A percentile compares a stretch with the other conserved stretches of the same genome.
These are phyloP conservation scores for Steinernema feltiae DNA, from an alignment of 1,140 invertebrate species.

Conservation along the genomic window DNA sequence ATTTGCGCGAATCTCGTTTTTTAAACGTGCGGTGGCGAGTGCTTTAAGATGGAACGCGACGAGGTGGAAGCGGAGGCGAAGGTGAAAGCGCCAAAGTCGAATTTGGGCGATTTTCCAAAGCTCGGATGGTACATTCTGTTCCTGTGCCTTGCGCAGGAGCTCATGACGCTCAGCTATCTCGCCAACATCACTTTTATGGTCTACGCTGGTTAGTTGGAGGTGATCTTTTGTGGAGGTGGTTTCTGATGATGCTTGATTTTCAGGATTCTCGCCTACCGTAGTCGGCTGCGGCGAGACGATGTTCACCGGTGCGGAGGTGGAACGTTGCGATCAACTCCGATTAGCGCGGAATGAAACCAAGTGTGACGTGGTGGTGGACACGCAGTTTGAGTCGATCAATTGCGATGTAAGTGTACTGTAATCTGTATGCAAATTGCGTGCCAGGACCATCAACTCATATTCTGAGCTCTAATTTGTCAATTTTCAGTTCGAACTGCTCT, in stretches of 20 bases:
- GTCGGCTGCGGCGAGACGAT: not conserved
- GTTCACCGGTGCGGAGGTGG: not conserved
- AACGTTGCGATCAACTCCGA: not conserved
- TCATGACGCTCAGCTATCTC: not conserved
- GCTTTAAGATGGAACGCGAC: too few species aligned
- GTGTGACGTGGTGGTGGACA: not conserved
- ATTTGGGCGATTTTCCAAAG: not conserved
- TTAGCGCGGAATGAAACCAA: not conserved
- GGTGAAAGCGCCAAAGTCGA: not conserved
- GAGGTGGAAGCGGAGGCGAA: not conserved
- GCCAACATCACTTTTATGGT: not conserved
- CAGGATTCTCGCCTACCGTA: not conserved
- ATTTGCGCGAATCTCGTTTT: too few species aligned
- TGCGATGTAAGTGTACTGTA: not conserved
- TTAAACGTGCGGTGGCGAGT: too few species aligned
- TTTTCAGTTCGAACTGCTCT: slow-evolving; percentile 11
- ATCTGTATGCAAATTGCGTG: too few species aligned
- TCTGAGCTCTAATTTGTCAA: not conserved
- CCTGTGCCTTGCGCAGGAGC: not conserved
- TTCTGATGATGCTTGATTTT: not conserved
- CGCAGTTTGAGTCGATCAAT: not conserved
- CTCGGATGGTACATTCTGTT: slow-evolving; percentile 6
- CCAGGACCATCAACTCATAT: too few species aligned
- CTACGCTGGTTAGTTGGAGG: not conserved
- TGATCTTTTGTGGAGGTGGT: not conserved